A percentile compares a stretch with the other conserved stretches of the same genome.
phyloP scores from a whole-genome alignment of 1,140 invertebrate species.

The Argopecten irradians region DNA sequence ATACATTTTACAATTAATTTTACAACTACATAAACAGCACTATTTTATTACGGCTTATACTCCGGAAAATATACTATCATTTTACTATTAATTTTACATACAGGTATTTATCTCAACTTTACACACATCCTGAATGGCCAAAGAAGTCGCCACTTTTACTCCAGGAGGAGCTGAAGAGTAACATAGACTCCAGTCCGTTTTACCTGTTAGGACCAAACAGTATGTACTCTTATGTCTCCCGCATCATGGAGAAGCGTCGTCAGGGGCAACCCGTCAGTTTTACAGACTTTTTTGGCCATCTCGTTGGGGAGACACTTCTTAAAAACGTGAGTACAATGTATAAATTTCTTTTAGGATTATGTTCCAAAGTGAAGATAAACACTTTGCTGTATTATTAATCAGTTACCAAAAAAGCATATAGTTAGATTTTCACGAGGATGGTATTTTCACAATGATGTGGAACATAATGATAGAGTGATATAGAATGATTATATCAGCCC shows the following conservation, averaged over 20 bases:
- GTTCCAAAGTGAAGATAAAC: no score
- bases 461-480: no score
- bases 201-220: slow-evolving; percentile 71
- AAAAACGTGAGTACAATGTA: slow-evolving; percentile 69
- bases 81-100: neutral
- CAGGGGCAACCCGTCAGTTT: slow-evolving; percentile 78
- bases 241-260: slow-evolving; percentile 75
- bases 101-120: slow-evolving; percentile 77
- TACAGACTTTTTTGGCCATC: slow-evolving; percentile 79
- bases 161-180: slow-evolving; percentile 73
- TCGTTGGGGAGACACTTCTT: slow-evolving; percentile 78
- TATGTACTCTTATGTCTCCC: slow-evolving; percentile 72
- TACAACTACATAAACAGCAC: no score
- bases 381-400: neutral
- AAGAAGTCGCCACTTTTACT: slow-evolving; percentile 64
- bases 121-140: slow-evolving; percentile 75
- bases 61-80: no score
- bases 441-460: no score
- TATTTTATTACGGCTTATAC: no score
- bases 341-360: no score
- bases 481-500: no score
- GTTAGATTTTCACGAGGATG: no score
- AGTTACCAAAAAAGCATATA: no score
- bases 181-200: slow-evolving; percentile 73
- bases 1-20: no score